phyloP scores from a whole-genome alignment of 2,113 vertebrate species.

The Rhipidura dahli region DNA sequence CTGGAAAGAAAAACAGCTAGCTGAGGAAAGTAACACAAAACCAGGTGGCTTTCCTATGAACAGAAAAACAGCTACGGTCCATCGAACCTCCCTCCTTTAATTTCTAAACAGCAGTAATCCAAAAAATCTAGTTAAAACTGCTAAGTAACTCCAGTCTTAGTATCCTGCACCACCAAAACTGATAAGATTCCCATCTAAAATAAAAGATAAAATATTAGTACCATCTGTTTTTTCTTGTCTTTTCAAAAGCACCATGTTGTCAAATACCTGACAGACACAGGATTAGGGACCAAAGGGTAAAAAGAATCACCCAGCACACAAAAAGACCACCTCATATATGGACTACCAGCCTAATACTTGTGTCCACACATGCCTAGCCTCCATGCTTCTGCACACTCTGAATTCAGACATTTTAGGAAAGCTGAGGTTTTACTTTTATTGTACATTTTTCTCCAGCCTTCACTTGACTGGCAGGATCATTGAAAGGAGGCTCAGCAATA shows the following conservation, averaged over 20 bases:
- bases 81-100: not conserved
- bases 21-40: not conserved
- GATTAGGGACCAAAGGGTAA: not conserved
- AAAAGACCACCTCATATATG: not conserved
- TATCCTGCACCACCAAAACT: not conserved
- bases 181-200: not conserved
- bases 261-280: not conserved
- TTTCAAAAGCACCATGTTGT: not conserved
- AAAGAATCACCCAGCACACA: not conserved
- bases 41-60: not conserved
- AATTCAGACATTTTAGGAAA: not conserved
- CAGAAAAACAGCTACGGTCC: not conserved
- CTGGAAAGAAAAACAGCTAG: not conserved
- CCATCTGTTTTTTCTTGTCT: not conserved
- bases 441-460: not conserved
- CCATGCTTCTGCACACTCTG: not conserved
- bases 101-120: not conserved
- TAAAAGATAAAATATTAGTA: not conserved
- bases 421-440: not conserved
- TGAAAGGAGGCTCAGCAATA: not conserved
- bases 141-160: not conserved
- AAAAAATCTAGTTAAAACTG: not conserved
- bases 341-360: not conserved
- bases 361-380: not conserved
- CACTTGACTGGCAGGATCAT: not conserved